These are phyloP conservation scores for Rousettus leschenaultii DNA, from an alignment of 2,113 vertebrate genomes.

Conservation along the genomic window DNA sequence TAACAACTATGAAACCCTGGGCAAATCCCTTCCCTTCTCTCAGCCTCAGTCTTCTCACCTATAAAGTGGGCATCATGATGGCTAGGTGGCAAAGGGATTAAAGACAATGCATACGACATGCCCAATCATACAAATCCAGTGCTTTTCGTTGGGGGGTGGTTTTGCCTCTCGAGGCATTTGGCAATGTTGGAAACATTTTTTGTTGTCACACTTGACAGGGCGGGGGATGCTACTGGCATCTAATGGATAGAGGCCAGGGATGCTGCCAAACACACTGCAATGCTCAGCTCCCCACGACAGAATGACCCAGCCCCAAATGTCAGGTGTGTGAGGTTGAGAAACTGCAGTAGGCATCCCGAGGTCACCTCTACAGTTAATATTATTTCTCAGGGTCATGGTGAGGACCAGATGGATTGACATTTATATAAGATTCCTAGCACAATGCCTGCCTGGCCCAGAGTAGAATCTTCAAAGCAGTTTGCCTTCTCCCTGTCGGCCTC, in stretches of 20 bases:
- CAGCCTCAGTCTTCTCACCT: background rate
- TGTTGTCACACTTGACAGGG: background rate
- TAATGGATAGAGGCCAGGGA: background rate
- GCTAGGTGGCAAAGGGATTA: background rate
- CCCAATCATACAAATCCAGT: background rate
- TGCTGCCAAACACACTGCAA: background rate
- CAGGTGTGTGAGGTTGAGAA: too few species aligned
- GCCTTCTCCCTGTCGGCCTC: background rate
- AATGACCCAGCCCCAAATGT: background rate
- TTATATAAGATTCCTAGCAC: background rate
- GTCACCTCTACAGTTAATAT: background rate
- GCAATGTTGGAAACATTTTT: background rate
- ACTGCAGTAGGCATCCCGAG: background rate
- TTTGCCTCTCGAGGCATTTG: background rate
- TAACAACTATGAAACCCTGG: fast-evolving
- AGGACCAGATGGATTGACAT: background rate
- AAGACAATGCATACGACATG: background rate
- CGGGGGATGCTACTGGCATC: background rate
- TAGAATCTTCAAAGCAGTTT: background rate
- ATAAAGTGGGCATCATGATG: background rate
- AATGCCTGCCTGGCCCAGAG: background rate
- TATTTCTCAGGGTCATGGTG: background rate
- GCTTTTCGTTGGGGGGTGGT: background rate
- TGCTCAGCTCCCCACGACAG: fast-evolving
- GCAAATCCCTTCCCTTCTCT: background rate